Base-by-base conservation (phyloP, 2,888 invertebrate species). In the Heliconius sara region DNA sequence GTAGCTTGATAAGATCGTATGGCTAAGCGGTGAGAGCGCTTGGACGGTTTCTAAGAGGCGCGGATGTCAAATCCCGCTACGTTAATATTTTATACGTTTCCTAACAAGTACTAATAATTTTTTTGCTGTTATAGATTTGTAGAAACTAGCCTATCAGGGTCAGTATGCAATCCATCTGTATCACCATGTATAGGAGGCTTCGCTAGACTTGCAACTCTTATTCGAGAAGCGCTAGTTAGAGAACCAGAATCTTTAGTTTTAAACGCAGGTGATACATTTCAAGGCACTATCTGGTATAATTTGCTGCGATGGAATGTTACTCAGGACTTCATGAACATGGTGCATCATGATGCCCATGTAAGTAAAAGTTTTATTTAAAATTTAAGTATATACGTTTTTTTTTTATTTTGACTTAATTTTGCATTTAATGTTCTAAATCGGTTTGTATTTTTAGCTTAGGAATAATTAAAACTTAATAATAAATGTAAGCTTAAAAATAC, bases 261-360 rank as follows among this genome's bases (percentile, higher is more conserved):
- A 16, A 96, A 97, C 80, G 97, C 95, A 1, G 97, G 97, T 0
- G 97, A 97, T 86, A 96, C 96, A 86, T 97, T 96, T 86, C 97
- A 97, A 86, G 97, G 97, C 0, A 97, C 97, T 0, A 93, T 98
- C 7, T 98, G 97, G 97, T 98, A 98, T 87, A 97, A 97, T 81
- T 87, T 97, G 4, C 95, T 97, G 67, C 93, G 96, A 84, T 97
- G 97, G 97, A 97, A 97, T 83, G 97, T 97, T 1, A 97, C 98
- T 0, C 96, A 97, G 65, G 93, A 96, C 74, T 97, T 98, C 85
- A 96, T 98, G 93, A 98, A 98, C 86, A 94, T 96, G 89, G 87
- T 98, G 13, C 96, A 96, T 5, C 97, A 97, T 86, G 97, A 98
- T 87, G 98, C 96, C 1, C 97, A 97, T 95, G 97, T 97, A 91